These are phyloP conservation scores for Ahaetulla prasina DNA, from an alignment of 2,113 vertebrate species.

Conservation along the genomic window DNA sequence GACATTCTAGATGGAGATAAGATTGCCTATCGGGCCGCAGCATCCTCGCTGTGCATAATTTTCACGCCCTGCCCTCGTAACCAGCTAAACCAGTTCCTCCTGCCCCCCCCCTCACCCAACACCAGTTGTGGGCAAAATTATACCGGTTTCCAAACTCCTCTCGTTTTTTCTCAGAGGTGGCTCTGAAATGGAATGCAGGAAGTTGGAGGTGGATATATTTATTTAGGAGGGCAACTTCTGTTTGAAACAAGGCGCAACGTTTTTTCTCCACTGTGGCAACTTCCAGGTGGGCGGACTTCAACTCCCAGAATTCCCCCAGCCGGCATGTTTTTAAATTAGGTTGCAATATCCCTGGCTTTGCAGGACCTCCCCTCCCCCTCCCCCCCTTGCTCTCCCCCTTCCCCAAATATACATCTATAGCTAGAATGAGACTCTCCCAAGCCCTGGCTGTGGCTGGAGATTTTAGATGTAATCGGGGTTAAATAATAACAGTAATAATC, in stretches of 20 bases:
- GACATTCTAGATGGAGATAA: not conserved
- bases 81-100: not conserved
- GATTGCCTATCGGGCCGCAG: not conserved
- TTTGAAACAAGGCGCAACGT: not conserved
- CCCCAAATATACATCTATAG: not conserved
- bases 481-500: too few relatives aligned
- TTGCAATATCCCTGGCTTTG: not conserved
- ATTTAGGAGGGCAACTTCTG: not conserved
- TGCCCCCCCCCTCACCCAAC: not conserved
- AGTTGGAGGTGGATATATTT: not conserved
- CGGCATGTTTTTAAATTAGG: not conserved
- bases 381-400: not conserved
- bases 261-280: too few relatives aligned
- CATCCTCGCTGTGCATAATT: not conserved
- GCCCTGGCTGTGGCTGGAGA: not conserved
- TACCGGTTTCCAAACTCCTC: not conserved
- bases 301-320: too few relatives aligned
- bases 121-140: not conserved
- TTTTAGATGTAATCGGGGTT: not conserved
- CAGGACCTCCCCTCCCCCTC: rapidly evolving
- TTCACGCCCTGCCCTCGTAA: not conserved
- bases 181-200: not conserved
- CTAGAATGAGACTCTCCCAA: not conserved
- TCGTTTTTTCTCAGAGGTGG: not conserved
- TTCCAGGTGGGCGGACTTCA: too few relatives aligned